A percentile compares a stretch with the other conserved stretches of the same genome.
Evolutionary conservation across 2,113 vertebrate species (phyloP).

Genomic region (Charadrius vociferus): DNA sequence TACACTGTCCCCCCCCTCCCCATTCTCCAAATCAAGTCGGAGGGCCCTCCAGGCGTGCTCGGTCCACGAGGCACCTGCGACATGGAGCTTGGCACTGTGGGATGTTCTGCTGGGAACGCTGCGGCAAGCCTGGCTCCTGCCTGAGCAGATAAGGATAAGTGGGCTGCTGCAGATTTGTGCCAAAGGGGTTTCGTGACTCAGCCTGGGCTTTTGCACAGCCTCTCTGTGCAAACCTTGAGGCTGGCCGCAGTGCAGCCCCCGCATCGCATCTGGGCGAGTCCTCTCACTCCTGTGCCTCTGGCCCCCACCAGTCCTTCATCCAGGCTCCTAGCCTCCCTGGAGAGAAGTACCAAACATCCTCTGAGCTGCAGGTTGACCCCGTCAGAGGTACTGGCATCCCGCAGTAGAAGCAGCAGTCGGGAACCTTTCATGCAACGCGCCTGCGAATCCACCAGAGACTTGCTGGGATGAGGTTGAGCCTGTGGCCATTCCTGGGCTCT

Average conservation of each 20-base stretch:
- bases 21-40: background rate
- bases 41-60: rapidly evolving
- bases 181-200: background rate
- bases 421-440: background rate
- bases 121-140: background rate
- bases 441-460: background rate
- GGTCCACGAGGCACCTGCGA: background rate
- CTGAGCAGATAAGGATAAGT: background rate
- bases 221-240: background rate
- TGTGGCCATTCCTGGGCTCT: background rate
- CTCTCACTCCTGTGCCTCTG: background rate
- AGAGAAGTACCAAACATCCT: background rate
- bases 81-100: background rate
- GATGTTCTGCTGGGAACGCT: background rate
- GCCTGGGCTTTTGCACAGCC: background rate
- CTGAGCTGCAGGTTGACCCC: background rate
- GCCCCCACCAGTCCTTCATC: background rate
- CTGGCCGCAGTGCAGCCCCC: background rate
- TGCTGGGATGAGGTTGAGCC: background rate
- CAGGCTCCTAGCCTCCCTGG: background rate
- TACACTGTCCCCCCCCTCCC: rapidly evolving
- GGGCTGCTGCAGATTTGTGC: background rate
- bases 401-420: background rate
- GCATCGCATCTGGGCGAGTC: rapidly evolving
- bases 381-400: background rate